Conservation (phyloP, 1,140 invertebrate species). For the Drosophila kikkawai region DNA sequence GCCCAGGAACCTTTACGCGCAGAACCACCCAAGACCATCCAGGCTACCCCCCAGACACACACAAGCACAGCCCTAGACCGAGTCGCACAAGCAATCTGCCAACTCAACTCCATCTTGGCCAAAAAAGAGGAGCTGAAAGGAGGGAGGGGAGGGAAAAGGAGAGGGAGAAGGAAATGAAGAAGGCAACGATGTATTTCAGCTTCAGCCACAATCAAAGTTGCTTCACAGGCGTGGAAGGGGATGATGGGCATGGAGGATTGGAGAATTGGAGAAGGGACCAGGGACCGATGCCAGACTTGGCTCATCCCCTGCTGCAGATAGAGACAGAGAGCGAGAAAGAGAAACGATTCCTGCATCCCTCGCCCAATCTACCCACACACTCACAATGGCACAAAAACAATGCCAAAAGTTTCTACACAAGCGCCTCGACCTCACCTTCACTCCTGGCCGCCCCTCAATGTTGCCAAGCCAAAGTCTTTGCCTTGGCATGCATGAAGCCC, state of each 20-base stretch:
- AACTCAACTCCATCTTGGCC: slow-evolving; percentile 78
- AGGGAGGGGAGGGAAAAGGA: slow-evolving; percentile 15
- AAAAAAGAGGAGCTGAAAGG: slow-evolving; percentile 58
- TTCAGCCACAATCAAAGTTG: slow-evolving; percentile 82
- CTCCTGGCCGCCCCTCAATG: slow-evolving; percentile 62
- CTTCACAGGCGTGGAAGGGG: slow-evolving; percentile 50
- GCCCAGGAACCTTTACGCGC: slow-evolving; percentile 50
- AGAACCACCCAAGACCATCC: slow-evolving; percentile 16
- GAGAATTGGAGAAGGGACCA: slow-evolving; percentile 36
- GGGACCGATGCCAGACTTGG: slow-evolving; percentile 65
- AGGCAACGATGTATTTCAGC: slow-evolving; percentile 72
- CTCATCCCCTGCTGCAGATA: slow-evolving; percentile 66
- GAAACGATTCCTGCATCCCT: slow-evolving; percentile 36
- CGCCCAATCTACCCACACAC: slow-evolving; percentile 50
- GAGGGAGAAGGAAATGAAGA: slow-evolving; percentile 56
- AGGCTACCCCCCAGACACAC: slow-evolving; percentile 19
- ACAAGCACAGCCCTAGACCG: slow-evolving; percentile 28
- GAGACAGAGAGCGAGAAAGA: slow-evolving; percentile 28
- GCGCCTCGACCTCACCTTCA: slow-evolving; percentile 71
- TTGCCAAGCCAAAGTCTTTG: slow-evolving; percentile 78
- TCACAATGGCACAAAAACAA: slow-evolving; percentile 73
- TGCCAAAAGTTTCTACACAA: slow-evolving; percentile 78
- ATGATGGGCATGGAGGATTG: slow-evolving; percentile 19
- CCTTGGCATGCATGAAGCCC: slow-evolving; percentile 56
- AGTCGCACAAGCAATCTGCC: slow-evolving; percentile 52